Base-by-base conservation (phyloP, 2,797 vertebrate species). In the Enteromius anoplus region DNA sequence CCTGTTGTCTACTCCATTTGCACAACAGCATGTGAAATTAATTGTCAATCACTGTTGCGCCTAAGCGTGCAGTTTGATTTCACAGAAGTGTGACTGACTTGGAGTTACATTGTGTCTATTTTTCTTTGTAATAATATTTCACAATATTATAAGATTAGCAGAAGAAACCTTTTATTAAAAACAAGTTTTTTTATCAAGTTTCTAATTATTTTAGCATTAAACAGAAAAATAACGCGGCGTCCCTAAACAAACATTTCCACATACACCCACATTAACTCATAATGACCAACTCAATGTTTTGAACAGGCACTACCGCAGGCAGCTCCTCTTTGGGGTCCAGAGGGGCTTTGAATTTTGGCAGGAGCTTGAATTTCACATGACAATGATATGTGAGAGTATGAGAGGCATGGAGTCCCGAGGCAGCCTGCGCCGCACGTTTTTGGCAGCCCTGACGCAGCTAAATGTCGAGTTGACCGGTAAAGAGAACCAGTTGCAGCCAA, bases 281-380 rank as follows among this genome's bases (percentile, higher is more conserved):
- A n/a, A 32, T 21, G 26, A 72, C 42, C 69, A 51, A 1, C 26
- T 72, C 12, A 72, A 32, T 51, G 17, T 26, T 26, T 60, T 29
- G 23, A 72, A 62, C 40, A 11, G 53, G 51, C 79, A 60, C 45
- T 47, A 14, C 53, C 15, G 53, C 40, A 62, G 75, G 53, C 40
- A 62, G 75, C 55, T 60, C 11, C 40, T 47, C 26, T 37, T 14
- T 37, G 29, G 51, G 79, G 26, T 34, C 42, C 19, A 17, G 14
- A 71, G 10, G 37, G 17, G 32, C 3, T 45, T 40, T 45, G 60
- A 21, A 62, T 45, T 64, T 15, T 47, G 17, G 23, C 75, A 77
- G 5, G 47, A 73, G 40, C 40, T 64, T 77, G 75, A 62, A 47
- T 47, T 47, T 77, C 75, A 77, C 40, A 64, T 40, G 58, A 77